Evolutionary conservation across 37 sponge, comb jelly and placozoan species (phyloP).

Genomic region (Cladorhizidae sp.): DNA sequence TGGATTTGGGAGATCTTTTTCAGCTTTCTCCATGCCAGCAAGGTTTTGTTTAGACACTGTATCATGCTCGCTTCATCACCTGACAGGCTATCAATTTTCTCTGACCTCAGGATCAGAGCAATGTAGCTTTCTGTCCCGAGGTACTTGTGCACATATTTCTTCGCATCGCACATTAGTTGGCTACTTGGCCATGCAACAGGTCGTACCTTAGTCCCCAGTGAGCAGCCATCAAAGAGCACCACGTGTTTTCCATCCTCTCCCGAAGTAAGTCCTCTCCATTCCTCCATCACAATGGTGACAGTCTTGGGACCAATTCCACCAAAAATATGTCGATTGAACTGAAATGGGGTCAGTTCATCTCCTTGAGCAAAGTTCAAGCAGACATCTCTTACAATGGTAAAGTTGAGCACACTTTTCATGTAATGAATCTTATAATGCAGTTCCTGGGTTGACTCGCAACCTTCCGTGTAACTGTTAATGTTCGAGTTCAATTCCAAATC

Average conservation of each 20-base stretch:
- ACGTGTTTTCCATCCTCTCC: not conserved
- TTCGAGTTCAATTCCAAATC: not conserved
- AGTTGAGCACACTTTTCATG: not conserved
- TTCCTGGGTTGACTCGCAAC: slow-evolving; percentile 15
- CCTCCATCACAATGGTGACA: slow-evolving; percentile 20
- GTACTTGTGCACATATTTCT: not conserved
- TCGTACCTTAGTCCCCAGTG: not conserved
- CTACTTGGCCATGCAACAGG: slow-evolving; percentile 24
- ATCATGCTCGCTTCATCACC: not conserved
- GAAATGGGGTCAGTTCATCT: slow-evolving; percentile 15
- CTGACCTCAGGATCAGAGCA: slow-evolving; percentile 28
- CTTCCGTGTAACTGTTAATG: slow-evolving; percentile 5
- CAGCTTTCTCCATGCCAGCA: not conserved
- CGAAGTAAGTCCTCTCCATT: slow-evolving; percentile 40
- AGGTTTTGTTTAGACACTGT: slow-evolving; percentile 12
- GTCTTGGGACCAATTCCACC: slow-evolving; percentile 9
- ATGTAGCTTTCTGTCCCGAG: not conserved
- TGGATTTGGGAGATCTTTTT: not conserved
- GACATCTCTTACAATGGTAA: slow-evolving; percentile 38
- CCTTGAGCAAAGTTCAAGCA: slow-evolving; percentile 45
- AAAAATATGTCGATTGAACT: slow-evolving; percentile 25
- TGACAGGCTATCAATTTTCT: not conserved
- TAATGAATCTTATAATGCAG: not conserved
- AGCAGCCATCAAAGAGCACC: slow-evolving; percentile 17
- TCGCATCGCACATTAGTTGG: slow-evolving; percentile 23